phyloP scores from a whole-genome alignment of 1,140 invertebrate genomes.

The Diploscapter pachys region DNA sequence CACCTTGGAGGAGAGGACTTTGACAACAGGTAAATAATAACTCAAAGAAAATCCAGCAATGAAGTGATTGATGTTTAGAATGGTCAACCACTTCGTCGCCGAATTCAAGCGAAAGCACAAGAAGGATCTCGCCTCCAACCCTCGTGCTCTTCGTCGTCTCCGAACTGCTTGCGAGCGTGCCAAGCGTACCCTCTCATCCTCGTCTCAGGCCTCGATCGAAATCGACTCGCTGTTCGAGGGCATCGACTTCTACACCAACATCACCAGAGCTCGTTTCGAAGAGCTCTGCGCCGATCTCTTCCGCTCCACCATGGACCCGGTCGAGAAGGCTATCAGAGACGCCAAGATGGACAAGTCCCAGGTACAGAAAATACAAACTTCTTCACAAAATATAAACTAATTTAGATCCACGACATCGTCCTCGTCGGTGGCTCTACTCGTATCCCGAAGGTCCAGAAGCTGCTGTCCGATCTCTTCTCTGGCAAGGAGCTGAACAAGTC shows the following conservation, averaged over 20 bases:
- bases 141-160: constrained; percentile 82
- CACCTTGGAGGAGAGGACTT: constrained; percentile 98
- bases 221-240: constrained; percentile 93
- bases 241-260: constrained; percentile 91
- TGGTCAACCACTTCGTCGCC: constrained; percentile 91
- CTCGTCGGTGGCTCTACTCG: constrained; percentile 95
- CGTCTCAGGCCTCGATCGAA: constrained; percentile 84
- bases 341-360: constrained; percentile 83
- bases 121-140: constrained; percentile 83
- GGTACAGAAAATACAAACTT: constrained; percentile 74
- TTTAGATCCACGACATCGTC: constrained; percentile 70
- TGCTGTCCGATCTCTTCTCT: constrained; percentile 72
- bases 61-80: constrained; percentile 64
- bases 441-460: constrained; percentile 93
- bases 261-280: constrained; percentile 89
- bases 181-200: constrained; percentile 88
- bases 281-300: constrained; percentile 88
- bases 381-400: neutral
- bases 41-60: neutral
- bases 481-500: constrained; percentile 94
- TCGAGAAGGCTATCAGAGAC: constrained; percentile 87
- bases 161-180: constrained; percentile 90
- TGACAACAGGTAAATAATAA: constrained; percentile 70
- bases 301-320: constrained; percentile 82
- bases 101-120: constrained; percentile 97